Conservation (phyloP, 37 sponge, comb jelly and placozoan species). For the Lycopodina hypogea region DNA sequence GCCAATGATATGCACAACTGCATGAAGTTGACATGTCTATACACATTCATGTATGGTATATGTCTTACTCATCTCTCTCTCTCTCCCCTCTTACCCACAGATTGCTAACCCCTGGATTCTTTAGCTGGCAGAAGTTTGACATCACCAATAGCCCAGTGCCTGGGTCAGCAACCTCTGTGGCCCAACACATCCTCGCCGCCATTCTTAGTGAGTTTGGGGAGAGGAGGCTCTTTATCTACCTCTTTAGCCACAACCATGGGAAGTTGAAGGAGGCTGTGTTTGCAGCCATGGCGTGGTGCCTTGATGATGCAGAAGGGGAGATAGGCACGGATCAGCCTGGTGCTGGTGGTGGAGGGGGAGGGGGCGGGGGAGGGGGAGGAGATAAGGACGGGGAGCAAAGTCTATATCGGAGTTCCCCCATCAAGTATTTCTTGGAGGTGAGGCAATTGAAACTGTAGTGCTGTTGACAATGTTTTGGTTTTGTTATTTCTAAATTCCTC, state of each 20-base stretch:
- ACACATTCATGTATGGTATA: too few species aligned
- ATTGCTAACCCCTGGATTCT: slow-evolving; percentile 41
- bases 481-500: too few species aligned
- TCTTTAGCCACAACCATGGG: slow-evolving; percentile 38
- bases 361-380: slow-evolving; percentile 10
- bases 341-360: not conserved
- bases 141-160: slow-evolving; percentile 15
- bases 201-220: slow-evolving; percentile 62
- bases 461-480: not conserved
- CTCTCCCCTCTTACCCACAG: slow-evolving; percentile 14
- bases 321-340: slow-evolving; percentile 7
- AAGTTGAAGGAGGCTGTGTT: slow-evolving; percentile 8
- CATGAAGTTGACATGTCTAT: too few species aligned
- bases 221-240: slow-evolving; percentile 57
- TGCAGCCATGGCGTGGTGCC: slow-evolving; percentile 10
- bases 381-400: slow-evolving; percentile 12
- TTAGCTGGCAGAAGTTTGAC: slow-evolving; percentile 42
- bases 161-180: slow-evolving; percentile 54
- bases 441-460: too few species aligned
- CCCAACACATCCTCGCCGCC: slow-evolving; percentile 44
- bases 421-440: slow-evolving; percentile 53
- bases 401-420: slow-evolving; percentile 28
- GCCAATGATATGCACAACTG: too few species aligned
- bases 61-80: not conserved
- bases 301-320: slow-evolving; percentile 13